Evolutionary conservation across 2,888 invertebrate genomes (phyloP), one percentile per base, ranked within the genome.

Genomic region (Callyntrura sp.): DNA sequence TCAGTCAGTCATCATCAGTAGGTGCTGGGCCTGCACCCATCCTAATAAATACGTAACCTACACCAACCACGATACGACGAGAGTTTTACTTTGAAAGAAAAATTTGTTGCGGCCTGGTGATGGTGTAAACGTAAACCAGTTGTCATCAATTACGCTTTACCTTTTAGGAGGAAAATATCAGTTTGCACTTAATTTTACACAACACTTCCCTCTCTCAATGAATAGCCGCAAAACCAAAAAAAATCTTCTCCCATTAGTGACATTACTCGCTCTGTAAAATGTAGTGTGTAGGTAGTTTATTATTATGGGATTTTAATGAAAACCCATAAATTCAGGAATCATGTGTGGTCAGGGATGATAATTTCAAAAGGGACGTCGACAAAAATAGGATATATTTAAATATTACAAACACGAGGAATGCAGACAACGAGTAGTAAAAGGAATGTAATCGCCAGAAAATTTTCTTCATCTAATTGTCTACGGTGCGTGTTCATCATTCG

Each of bases 161-260:
- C 35, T 35, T 60, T 60, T 60, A 57, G 60, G 79, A 57, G 43
- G 17, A 23, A 55, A 35, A 57, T 60, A 79, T 60, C 79, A 60
- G 79, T 79, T 79, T 14, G 60, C 79, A 79, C 79, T 28, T 60
- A 57, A 79, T 79, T 79, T 79, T 79, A n/a, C 76, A 76, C 76
- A 76, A 76, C 76, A 55, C 76, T 76, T 76, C 76, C 76, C 76
- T 76, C 76, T 51, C 76, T 8, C 73, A 8, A 45, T 73, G 45
- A 51, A 51, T 51, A 12, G 76, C 51, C 76, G 43, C 76, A 76
- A n/a, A 76, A 55, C 48, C 17, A 55, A 48, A 55, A 76, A 51
- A 76, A 55, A 68, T 9, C 8, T 1, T 43, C 17, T n/a, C 3
- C 14, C 23, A 4, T 28, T 62, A 5, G 14, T 62, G 5, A 57